These are phyloP conservation scores for Tillus elongatus DNA, from an alignment of 2,888 invertebrate species.

Conservation along the genomic window DNA sequence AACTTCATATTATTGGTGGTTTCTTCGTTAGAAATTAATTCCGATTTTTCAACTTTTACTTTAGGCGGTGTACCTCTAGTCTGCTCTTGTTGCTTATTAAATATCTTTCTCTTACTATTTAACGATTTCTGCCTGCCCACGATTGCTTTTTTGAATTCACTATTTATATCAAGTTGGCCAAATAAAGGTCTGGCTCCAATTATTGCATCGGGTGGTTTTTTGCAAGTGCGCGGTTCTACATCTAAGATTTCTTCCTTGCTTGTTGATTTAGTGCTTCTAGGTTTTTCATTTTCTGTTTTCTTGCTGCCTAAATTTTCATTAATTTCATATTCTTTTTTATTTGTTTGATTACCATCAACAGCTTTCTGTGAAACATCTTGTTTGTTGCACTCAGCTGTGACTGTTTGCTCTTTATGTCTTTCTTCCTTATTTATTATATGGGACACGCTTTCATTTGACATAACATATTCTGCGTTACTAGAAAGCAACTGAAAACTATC, in stretches of 20 bases:
- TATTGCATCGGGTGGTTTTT: slow-evolving; percentile 38
- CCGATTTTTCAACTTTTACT: slow-evolving; percentile 26
- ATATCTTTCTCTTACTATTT: slow-evolving; percentile 27
- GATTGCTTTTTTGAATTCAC: slow-evolving; percentile 39
- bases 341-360: no score
- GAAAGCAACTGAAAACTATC: no score
- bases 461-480: no score
- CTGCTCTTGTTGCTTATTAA: slow-evolving; percentile 20
- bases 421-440: no score
- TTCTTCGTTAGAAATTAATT: slow-evolving; percentile 22
- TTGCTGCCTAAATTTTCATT: no score
- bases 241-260: not conserved
- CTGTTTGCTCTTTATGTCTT: no score
- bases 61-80: slow-evolving; percentile 22
- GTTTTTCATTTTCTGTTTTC: no score
- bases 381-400: no score
- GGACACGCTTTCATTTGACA: no score
- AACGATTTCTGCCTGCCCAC: slow-evolving; percentile 32
- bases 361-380: no score
- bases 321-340: no score
- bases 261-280: no score
- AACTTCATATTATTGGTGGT: slow-evolving; percentile 23
- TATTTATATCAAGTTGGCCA: slow-evolving; percentile 37
- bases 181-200: slow-evolving; percentile 40
- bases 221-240: slow-evolving; percentile 22